phyloP scores from a whole-genome alignment of 2,113 vertebrate species.

The Protobothrops mucrosquamatus region DNA sequence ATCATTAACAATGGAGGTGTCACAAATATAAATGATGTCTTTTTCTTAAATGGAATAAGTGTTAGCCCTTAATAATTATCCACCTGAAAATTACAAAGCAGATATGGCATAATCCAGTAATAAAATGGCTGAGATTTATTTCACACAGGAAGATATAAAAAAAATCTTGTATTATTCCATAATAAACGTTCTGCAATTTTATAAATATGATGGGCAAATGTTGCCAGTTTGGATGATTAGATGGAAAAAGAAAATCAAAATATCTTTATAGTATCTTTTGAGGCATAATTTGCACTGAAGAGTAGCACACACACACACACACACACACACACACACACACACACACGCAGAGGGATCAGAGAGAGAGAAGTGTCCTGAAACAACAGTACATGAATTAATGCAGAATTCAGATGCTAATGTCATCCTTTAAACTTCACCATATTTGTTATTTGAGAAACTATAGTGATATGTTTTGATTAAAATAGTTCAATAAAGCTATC shows the following conservation, averaged over 20 bases:
- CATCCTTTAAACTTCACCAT: neutral
- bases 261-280: neutral
- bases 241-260: neutral
- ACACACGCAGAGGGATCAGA: neutral
- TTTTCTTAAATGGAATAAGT: neutral
- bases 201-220: neutral
- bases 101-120: neutral
- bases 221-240: neutral
- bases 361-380: neutral
- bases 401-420: neutral
- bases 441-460: neutral
- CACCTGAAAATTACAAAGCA: neutral
- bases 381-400: neutral
- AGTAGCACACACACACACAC: neutral
- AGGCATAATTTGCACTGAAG: neutral
- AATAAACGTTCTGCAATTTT: neutral
- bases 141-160: neutral
- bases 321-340: neutral
- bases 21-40: neutral
- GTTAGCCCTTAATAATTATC: neutral
- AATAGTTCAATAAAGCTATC: neutral
- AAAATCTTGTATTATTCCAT: neutral
- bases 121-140: neutral
- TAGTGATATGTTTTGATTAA: neutral
- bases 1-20: neutral